phyloP scores from a whole-genome alignment of 2,797 vertebrate genomes.

The Fringilla coelebs region DNA sequence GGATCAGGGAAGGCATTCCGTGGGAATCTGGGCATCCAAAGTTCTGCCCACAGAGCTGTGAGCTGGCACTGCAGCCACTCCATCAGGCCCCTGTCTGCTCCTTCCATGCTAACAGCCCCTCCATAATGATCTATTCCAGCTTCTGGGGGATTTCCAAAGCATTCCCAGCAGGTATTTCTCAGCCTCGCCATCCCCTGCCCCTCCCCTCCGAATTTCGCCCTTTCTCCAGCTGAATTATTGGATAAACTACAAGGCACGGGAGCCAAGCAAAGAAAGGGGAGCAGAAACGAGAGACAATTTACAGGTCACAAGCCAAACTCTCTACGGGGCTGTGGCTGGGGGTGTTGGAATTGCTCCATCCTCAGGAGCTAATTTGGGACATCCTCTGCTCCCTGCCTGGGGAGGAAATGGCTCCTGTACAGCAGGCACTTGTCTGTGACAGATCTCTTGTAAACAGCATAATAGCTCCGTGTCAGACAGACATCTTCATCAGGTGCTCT shows the following conservation, averaged over 20 bases:
- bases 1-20: not conserved
- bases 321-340: not conserved
- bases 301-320: not conserved
- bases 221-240: not conserved
- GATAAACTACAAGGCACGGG: not conserved
- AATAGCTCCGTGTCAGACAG: constrained; percentile 40
- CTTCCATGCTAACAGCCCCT: not conserved
- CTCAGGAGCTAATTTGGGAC: not conserved
- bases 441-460: constrained; percentile 50
- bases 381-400: constrained; percentile 34
- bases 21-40: not conserved
- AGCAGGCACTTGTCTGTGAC: constrained; percentile 50
- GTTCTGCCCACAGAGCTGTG: not conserved
- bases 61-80: not conserved
- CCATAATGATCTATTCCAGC: not conserved
- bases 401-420: constrained; percentile 12
- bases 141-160: not conserved
- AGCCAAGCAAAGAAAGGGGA: not conserved
- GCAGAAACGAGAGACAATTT: not conserved
- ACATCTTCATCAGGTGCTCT: constrained; percentile 53
- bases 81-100: not conserved
- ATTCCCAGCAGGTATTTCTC: constrained; percentile 29
- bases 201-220: not conserved
- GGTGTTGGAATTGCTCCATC: constrained; percentile 32
- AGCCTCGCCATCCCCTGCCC: not conserved